Percentiles rank a stretch among this genome's conserved stretches.
phyloP scores from a whole-genome alignment of 2,797 vertebrate species.

The Hemibagrus guttatus region DNA sequence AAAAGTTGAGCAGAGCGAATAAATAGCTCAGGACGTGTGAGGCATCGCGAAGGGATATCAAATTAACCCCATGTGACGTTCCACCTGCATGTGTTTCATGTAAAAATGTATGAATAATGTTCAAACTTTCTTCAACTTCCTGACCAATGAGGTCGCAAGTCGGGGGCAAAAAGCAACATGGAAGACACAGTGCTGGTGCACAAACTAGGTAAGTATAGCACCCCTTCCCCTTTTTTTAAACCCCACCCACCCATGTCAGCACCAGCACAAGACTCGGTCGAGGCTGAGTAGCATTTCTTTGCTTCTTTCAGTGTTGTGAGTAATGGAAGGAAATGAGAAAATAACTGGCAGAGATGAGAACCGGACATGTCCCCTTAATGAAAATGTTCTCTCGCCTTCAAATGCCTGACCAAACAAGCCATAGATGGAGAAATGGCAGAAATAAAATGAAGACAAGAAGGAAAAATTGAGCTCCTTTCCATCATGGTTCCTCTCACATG shows the following conservation, averaged over 20 bases:
- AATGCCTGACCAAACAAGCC: not conserved
- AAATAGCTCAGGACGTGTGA: not conserved
- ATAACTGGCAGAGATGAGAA: not conserved
- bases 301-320: not conserved
- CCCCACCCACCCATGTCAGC: no score
- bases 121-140: not conserved
- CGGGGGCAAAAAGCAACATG: not conserved
- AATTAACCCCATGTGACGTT: not conserved
- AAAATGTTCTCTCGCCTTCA: not conserved
- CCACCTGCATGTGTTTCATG: not conserved
- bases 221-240: no score
- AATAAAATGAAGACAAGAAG: not conserved
- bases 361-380: not conserved
- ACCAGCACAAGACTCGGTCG: not conserved
- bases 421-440: not conserved
- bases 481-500: not conserved
- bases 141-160: not conserved
- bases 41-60: not conserved
- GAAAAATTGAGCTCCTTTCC: not conserved
- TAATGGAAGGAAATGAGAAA: not conserved
- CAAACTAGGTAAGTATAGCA: not conserved
- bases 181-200: not conserved
- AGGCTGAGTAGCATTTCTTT: not conserved
- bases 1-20: not conserved
- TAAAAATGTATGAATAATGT: no score